These are phyloP conservation scores for Drosophila nannoptera DNA, from an alignment of 1,140 invertebrate species.

Conservation along the genomic window DNA sequence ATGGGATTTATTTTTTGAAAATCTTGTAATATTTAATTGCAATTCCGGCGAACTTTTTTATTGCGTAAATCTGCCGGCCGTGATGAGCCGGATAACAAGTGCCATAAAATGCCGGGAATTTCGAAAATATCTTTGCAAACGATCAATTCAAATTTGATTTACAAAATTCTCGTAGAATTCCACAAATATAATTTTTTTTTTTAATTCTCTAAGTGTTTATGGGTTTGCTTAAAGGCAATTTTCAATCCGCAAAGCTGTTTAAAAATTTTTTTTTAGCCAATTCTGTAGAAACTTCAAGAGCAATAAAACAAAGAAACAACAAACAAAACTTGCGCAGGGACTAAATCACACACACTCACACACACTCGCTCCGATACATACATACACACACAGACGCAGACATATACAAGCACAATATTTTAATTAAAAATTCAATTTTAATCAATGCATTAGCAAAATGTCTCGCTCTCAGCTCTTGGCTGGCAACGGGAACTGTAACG, in stretches of 20 bases:
- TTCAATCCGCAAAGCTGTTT: constrained; percentile 25
- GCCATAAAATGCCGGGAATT: too few relatives aligned
- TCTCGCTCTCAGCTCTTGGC: constrained; percentile 63
- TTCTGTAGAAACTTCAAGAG: constrained; percentile 7
- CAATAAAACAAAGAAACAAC: constrained; percentile 25
- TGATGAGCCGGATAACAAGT: too few relatives aligned
- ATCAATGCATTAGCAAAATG: constrained; percentile 79
- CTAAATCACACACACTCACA: constrained; percentile 38
- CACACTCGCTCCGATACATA: constrained; percentile 26
- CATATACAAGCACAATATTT: constrained; percentile 57
- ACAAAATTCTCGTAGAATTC: too few relatives aligned
- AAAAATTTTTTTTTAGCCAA: constrained; percentile 17
- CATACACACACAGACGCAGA: constrained; percentile 2
- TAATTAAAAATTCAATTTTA: constrained; percentile 79
- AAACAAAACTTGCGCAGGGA: constrained; percentile 16
- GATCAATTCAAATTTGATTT: too few relatives aligned
- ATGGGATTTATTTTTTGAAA: too few relatives aligned
- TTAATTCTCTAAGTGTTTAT: not conserved
- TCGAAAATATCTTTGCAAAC: too few relatives aligned
- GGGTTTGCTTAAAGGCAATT: not conserved
- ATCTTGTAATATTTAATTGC: too few relatives aligned
- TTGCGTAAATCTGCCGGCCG: too few relatives aligned
- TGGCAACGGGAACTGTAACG: constrained; percentile 56
- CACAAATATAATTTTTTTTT: not conserved
- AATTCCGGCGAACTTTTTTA: too few relatives aligned